Evolutionary conservation across 2,888 invertebrate species (phyloP).

Genomic region (Pristionchus maxplancki): DNA sequence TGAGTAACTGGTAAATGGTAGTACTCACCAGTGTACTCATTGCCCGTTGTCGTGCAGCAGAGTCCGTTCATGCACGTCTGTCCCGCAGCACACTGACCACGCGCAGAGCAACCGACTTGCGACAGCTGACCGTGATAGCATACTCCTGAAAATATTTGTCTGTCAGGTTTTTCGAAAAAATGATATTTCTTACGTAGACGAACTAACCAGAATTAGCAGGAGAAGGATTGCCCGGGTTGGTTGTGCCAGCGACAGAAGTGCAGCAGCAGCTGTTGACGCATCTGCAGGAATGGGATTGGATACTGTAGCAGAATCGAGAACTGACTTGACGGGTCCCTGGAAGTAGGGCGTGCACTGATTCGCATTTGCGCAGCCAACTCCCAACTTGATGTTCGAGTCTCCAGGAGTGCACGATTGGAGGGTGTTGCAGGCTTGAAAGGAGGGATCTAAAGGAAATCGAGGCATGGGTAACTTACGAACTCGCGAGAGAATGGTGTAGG

Average conservation of each 20-base stretch:
- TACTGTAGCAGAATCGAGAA: background rate
- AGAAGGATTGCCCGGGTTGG: background rate
- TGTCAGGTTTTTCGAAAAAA: background rate
- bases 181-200: no score
- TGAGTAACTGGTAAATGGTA: no score
- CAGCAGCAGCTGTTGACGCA: slow-evolving; percentile 46
- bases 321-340: slow-evolving; percentile 45
- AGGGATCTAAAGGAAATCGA: background rate
- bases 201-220: slow-evolving; percentile 12
- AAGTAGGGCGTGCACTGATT: slow-evolving; percentile 70
- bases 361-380: slow-evolving; percentile 66
- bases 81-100: slow-evolving; percentile 68
- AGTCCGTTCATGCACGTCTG: slow-evolving; percentile 74
- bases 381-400: slow-evolving; percentile 53
- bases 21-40: slow-evolving; percentile 68
- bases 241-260: background rate
- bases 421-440: slow-evolving; percentile 15
- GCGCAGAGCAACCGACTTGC: slow-evolving; percentile 69
- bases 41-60: slow-evolving; percentile 70
- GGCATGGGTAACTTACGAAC: background rate
- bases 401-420: background rate
- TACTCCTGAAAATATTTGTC: slow-evolving; percentile 58
- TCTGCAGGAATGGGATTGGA: background rate
- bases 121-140: slow-evolving; percentile 72
- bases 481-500: background rate